These are phyloP conservation scores for Luscinia megarhynchos DNA, from an alignment of 2,797 vertebrate genomes.

Conservation along the genomic window DNA sequence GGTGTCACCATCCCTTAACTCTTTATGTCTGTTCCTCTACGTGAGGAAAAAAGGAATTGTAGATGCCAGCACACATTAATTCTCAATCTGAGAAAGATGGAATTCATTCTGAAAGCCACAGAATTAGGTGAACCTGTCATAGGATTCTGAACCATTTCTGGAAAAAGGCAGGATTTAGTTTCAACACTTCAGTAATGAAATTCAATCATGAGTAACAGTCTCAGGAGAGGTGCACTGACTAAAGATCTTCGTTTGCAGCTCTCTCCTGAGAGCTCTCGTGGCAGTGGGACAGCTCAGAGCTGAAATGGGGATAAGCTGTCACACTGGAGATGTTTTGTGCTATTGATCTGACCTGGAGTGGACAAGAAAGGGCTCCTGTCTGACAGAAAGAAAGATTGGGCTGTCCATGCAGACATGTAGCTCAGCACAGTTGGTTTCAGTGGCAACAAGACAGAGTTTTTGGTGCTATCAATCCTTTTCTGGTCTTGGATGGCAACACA, in stretches of 20 bases:
- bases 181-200: conserved; percentile 38
- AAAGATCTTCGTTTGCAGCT: not conserved
- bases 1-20: not conserved
- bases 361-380: not conserved
- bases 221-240: not conserved
- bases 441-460: not conserved
- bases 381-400: not conserved
- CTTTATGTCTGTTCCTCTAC: not conserved
- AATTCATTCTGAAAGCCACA: conserved; percentile 29
- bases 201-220: not conserved
- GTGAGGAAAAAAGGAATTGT: not conserved
- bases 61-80: not conserved
- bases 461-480: not conserved
- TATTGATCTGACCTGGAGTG: not conserved
- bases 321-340: not conserved
- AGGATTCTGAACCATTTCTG: conserved; percentile 20
- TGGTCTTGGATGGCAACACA: not conserved
- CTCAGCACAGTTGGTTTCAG: not conserved
- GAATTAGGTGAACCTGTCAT: conserved; percentile 8
- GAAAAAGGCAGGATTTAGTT: conserved; percentile 44
- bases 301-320: not conserved
- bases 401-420: not conserved
- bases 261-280: not conserved
- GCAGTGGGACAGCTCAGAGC: not conserved
- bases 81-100: not conserved